Evolutionary conservation across 2,797 vertebrate species (phyloP).

Genomic region (Sebastes nivosus): DNA sequence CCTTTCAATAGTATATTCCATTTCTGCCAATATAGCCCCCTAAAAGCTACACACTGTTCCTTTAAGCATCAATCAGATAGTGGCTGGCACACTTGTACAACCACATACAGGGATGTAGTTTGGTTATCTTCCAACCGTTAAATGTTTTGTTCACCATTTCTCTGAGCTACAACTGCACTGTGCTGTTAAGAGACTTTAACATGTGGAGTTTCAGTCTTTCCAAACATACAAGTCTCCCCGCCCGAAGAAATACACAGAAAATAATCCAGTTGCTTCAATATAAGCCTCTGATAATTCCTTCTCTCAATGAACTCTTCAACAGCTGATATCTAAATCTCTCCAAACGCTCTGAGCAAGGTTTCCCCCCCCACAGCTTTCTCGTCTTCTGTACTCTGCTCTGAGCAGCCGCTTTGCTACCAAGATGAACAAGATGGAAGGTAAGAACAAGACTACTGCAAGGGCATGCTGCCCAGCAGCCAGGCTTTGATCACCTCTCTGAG

Average conservation of each 20-base stretch:
- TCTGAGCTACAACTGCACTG: not conserved
- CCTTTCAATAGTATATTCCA: no score
- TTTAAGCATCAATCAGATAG: not conserved
- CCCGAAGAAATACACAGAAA: not conserved
- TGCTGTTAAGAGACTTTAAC: not conserved
- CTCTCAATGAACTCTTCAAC: conserved; percentile 19
- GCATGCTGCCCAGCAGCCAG: conserved; percentile 57
- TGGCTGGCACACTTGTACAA: not conserved
- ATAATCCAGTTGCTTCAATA: not conserved
- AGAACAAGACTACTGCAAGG: conserved; percentile 43
- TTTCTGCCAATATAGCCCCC: no score
- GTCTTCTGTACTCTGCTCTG: conserved; percentile 47
- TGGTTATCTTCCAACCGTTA: not conserved
- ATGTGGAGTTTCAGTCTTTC: not conserved
- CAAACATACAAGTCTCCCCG: not conserved
- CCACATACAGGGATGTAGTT: not conserved
- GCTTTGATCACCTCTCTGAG: conserved; percentile 67
- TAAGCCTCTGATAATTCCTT: not conserved
- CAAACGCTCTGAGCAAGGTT: conserved; percentile 7
- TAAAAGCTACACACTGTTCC: no score
- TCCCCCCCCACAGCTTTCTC: conserved; percentile 28
- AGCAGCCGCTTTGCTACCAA: conserved; percentile 35
- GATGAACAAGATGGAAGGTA: conserved; percentile 56
- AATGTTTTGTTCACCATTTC: not conserved
- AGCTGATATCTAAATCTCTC: conserved; percentile 52